Evolutionary conservation across 2,113 vertebrate genomes (phyloP).

Genomic region (Grammomys surdaster): DNA sequence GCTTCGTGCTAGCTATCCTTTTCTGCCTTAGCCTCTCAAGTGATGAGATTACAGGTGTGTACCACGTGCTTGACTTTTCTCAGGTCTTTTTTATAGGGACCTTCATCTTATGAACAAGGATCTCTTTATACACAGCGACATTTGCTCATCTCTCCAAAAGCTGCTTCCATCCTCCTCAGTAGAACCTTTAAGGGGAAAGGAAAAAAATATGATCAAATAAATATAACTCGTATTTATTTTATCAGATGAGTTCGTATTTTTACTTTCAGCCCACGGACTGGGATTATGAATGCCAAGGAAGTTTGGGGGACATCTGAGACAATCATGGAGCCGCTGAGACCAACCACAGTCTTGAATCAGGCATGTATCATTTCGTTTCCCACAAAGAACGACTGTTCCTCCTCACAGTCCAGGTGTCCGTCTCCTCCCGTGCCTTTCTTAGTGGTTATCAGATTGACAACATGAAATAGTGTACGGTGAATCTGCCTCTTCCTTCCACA

Average conservation of each 20-base stretch:
- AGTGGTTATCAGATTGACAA: background rate
- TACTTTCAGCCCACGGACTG: background rate
- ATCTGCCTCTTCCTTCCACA: background rate
- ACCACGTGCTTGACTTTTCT: background rate
- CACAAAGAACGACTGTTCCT: background rate
- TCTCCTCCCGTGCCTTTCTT: background rate
- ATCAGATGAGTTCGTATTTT: conserved; percentile 40
- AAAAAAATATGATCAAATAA: conserved; percentile 14
- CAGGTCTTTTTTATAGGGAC: background rate
- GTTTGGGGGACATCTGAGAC: conserved; percentile 1
- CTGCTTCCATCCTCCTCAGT: background rate
- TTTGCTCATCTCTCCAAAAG: background rate
- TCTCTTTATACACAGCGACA: background rate
- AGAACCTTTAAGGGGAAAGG: background rate
- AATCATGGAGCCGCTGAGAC: conserved; percentile 37
- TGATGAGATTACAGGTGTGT: too few species aligned
- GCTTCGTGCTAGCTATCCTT: background rate
- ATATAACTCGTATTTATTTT: conserved; percentile 13
- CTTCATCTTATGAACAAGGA: background rate
- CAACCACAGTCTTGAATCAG: conserved; percentile 27
- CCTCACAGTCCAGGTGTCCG: background rate
- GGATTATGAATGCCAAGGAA: background rate
- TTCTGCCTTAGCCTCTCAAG: background rate
- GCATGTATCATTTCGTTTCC: background rate
- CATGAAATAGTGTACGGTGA: background rate